These are phyloP conservation scores for Thunnus albacares DNA, from an alignment of 2,797 vertebrate genomes.

Conservation along the genomic window DNA sequence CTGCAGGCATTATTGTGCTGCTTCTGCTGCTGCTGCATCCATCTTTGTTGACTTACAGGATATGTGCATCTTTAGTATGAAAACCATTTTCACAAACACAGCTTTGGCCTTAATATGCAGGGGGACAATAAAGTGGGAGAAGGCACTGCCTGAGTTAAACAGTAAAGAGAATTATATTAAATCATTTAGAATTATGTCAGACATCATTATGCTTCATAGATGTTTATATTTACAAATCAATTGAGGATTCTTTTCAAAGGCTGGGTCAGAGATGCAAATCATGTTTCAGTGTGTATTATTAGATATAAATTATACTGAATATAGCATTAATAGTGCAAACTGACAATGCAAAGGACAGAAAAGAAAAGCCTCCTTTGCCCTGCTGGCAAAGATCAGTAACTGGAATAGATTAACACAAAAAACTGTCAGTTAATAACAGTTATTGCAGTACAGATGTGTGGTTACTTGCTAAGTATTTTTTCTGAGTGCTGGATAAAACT, in stretches of 20 bases:
- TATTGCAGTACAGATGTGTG: constrained; percentile 39
- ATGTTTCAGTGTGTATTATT: neutral
- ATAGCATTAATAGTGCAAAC: neutral
- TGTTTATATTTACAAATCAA: neutral
- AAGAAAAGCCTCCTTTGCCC: neutral
- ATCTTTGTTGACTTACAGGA: constrained; percentile 24
- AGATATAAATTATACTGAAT: neutral
- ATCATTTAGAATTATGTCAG: constrained; percentile 14
- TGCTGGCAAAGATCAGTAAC: constrained; percentile 9
- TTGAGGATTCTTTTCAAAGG: neutral
- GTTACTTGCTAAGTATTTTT: constrained; percentile 42
- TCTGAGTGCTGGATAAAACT: constrained; percentile 59
- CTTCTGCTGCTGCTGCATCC: constrained; percentile 26
- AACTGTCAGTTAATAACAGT: constrained; percentile 12
- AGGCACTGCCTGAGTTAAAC: constrained; percentile 11
- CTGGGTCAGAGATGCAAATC: neutral
- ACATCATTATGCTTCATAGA: neutral
- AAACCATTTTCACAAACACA: constrained; percentile 16
- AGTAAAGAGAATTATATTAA: constrained; percentile 2
- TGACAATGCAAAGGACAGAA: neutral
- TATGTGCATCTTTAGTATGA: constrained; percentile 39
- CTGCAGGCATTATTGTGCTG: constrained; percentile 25
- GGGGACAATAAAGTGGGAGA: neutral
- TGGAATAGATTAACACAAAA: constrained; percentile 21
- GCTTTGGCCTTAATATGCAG: constrained; percentile 15